Base-by-base conservation (phyloP, 1,140 invertebrate species). In the Cotesia vestalis region DNA sequence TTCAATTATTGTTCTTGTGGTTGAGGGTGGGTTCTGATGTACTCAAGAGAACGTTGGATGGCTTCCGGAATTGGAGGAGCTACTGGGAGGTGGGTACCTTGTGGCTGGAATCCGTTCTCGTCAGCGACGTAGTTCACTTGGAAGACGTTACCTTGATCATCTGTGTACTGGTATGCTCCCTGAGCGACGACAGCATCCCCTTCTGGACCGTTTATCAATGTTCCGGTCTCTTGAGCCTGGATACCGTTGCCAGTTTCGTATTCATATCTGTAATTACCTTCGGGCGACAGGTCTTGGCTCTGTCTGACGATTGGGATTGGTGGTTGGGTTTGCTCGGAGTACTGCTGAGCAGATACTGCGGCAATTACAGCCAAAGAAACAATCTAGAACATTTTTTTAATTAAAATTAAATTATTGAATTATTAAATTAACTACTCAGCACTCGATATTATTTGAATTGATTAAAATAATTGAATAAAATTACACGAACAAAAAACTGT, bases 171-270 rank as follows among this genome's bases (percentile, higher is more conserved):
- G 79, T 80, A 89, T 1, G 80, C 68, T 12, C 88, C 88, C 57
- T 90, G 88, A 8, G 81, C 82, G 2, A 89, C 77, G 3, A 84
- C 74, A 14, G 88, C 84, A 6, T 80, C 78, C 36, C 86, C 81
- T 12, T 87, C 89, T 3, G 40, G 40, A 0, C 90, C 88, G 0
- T 87, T 81, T 64, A 87, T 85, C 80, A 90, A 20, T 74, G 79
- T 78, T 57, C 87, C 85, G 8, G 88, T 6, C 6, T 6, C 81
- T 38, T 80, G 82, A 35, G 90, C 91, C 17, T 78, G 80, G 34
- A 91, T 91, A 60, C 90, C 91, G 75, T 92, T 90, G 38, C 88
- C 90, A 4, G 90, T 91, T 75, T 92, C 91, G 78, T 89, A 92
- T 5, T 86, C 85, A 72, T 67, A 88, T 1, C 51, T 20, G 74